These are phyloP conservation scores for Drosophila paranaensis DNA, from an alignment of 2,888 invertebrate species.

Conservation along the genomic window DNA sequence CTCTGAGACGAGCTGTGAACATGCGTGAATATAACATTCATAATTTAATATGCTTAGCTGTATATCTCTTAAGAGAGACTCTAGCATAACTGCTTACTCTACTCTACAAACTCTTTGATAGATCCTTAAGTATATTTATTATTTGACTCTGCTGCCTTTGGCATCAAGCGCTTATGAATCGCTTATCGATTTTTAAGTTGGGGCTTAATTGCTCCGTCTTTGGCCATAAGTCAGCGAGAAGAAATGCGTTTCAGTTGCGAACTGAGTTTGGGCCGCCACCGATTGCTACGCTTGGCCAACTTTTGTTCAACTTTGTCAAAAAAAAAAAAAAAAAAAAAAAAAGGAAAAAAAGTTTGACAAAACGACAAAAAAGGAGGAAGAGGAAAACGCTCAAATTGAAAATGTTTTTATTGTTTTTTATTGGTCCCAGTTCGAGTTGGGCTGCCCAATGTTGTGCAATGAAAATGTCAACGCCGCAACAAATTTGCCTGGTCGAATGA, in stretches of 20 bases:
- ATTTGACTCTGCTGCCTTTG: no score
- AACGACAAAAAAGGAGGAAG: constrained; percentile 31
- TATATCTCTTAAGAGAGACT: no score
- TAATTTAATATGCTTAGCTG: background rate
- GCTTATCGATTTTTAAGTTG: constrained; percentile 6
- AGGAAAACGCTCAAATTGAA: constrained; percentile 60
- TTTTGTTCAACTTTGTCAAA: constrained; percentile 64
- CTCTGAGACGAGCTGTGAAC: background rate
- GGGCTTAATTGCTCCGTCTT: background rate
- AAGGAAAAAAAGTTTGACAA: constrained; percentile 52
- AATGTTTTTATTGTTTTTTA: constrained; percentile 55
- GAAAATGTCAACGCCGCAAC: constrained; percentile 41
- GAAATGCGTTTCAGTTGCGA: constrained; percentile 4
- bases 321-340: background rate
- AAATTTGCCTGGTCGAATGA: constrained; percentile 25
- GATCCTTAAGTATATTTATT: background rate
- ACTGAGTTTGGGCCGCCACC: constrained; percentile 6
- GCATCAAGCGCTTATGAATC: background rate
- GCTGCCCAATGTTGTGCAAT: constrained; percentile 14
- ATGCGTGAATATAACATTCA: background rate
- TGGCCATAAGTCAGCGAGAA: background rate
- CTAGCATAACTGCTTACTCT: background rate
- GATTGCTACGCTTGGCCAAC: constrained; percentile 37
- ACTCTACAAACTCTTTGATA: background rate
- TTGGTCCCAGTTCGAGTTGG: constrained; percentile 25